These are phyloP conservation scores for Drosophila arawakana DNA, from an alignment of 1,140 invertebrate species.

Conservation along the genomic window DNA sequence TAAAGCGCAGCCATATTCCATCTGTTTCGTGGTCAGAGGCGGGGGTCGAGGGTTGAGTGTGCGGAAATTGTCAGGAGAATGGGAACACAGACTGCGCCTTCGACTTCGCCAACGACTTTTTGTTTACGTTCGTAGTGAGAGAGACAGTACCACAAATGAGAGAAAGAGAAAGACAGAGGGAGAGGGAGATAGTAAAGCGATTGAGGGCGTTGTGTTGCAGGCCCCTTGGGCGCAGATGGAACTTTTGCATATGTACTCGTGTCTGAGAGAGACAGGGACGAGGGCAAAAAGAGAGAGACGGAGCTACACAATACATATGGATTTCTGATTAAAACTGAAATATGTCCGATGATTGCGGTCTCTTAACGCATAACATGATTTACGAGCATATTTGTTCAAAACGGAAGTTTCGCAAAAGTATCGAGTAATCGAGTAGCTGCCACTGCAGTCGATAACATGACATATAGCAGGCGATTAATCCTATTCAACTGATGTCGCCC, in stretches of 20 bases:
- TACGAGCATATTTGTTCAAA: conserved; percentile 1
- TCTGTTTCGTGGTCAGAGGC: conserved; percentile 10
- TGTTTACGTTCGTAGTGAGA: conserved; percentile 35
- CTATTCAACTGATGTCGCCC: not conserved
- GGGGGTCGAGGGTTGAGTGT: conserved; percentile 21
- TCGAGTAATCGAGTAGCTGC: conserved; percentile 1
- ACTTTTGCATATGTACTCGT: conserved; percentile 10
- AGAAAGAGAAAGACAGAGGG: not conserved
- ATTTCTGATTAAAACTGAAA: conserved; percentile 46
- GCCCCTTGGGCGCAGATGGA: conserved; percentile 27
- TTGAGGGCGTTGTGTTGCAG: conserved; percentile 23
- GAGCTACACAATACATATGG: conserved; percentile 20
- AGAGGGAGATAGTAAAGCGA: not conserved
- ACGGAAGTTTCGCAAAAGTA: conserved; percentile 7
- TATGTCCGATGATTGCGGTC: conserved; percentile 22
- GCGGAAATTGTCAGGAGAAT: conserved; percentile 31
- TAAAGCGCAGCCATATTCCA: conserved; percentile 74
- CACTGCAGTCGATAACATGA: conserved; percentile 11
- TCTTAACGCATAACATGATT: conserved; percentile 39
- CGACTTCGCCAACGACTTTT: conserved; percentile 17
- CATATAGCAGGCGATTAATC: not conserved
- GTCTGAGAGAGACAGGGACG: not conserved
- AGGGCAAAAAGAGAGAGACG: not conserved
- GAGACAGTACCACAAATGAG: not conserved
- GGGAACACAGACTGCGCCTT: conserved; percentile 39